phyloP scores from a whole-genome alignment of 2,797 vertebrate genomes.

The Garrulus glandarius region DNA sequence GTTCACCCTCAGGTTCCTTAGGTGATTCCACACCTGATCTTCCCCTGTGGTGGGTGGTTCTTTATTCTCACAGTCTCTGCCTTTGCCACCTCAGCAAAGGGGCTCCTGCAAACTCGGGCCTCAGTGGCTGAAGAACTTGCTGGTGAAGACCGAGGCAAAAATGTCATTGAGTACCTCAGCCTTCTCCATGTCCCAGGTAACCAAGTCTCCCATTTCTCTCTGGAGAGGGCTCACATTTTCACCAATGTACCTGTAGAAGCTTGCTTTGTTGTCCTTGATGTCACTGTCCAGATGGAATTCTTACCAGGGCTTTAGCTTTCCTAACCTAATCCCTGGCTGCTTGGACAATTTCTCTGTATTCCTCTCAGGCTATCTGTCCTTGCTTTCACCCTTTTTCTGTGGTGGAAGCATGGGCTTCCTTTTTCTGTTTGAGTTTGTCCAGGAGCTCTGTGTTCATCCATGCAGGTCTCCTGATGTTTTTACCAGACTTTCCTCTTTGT shows the following conservation, averaged over 20 bases:
- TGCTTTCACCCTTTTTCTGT: neutral
- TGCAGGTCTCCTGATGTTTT: neutral
- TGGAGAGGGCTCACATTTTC: neutral
- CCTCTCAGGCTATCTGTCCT: neutral
- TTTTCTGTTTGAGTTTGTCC: neutral
- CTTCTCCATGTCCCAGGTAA: neutral
- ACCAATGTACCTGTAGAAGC: fast-evolving
- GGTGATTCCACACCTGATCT: neutral
- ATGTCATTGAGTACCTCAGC: neutral
- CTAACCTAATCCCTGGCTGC: neutral
- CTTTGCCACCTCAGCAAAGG: neutral
- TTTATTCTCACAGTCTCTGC: neutral
- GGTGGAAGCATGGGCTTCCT: neutral
- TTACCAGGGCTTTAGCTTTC: neutral
- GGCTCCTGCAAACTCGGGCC: fast-evolving
- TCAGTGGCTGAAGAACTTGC: neutral
- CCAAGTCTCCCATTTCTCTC: neutral
- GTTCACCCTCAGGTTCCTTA: neutral
- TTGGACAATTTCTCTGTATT: neutral
- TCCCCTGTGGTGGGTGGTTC: neutral
- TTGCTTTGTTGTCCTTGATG: neutral
- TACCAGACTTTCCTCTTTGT: neutral
- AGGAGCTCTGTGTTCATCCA: neutral
- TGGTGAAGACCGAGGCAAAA: neutral
- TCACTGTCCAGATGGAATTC: neutral